Percentiles rank a stretch among this genome's conserved stretches.
Conservation (phyloP, 1,140 invertebrate genomes). For the Acyrthosiphon pisum region DNA sequence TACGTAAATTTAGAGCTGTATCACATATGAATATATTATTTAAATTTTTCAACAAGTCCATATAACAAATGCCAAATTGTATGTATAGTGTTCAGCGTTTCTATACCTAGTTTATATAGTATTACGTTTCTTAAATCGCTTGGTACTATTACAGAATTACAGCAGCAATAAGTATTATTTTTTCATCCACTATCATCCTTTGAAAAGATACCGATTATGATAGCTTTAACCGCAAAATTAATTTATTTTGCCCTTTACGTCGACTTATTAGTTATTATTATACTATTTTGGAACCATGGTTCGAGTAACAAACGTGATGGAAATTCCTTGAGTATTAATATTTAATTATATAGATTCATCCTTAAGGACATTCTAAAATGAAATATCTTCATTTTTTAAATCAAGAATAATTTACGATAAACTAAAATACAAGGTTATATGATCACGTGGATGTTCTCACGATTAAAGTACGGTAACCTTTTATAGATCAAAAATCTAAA, state of each 20-base stretch:
- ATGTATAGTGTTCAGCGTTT: not conserved
- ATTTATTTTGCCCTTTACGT: conserved; percentile 16
- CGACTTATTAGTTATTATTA: conserved; percentile 5
- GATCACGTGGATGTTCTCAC: conserved; percentile 51
- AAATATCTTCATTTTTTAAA: conserved; percentile 40
- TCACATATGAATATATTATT: not conserved
- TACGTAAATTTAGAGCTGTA: not conserved
- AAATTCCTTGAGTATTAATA: conserved; percentile 54
- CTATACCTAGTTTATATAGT: not conserved
- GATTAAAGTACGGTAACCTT: conserved; percentile 36
- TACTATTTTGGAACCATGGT: not conserved
- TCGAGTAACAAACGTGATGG: conserved; percentile 45
- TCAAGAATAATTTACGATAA: conserved; percentile 46
- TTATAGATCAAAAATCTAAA: conserved; percentile 22
- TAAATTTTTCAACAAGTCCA: not conserved
- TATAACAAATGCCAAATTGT: not conserved
- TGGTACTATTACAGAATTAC: not conserved
- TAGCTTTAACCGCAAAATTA: not conserved
- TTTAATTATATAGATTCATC: conserved; percentile 53
- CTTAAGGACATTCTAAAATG: conserved; percentile 50
- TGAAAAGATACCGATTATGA: not conserved
- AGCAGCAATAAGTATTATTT: not conserved
- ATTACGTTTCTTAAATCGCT: not conserved
- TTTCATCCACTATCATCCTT: not conserved
- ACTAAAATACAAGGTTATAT: conserved; percentile 50